phyloP scores from a whole-genome alignment of 2,797 vertebrate species.

The Thalassophryne amazonica region DNA sequence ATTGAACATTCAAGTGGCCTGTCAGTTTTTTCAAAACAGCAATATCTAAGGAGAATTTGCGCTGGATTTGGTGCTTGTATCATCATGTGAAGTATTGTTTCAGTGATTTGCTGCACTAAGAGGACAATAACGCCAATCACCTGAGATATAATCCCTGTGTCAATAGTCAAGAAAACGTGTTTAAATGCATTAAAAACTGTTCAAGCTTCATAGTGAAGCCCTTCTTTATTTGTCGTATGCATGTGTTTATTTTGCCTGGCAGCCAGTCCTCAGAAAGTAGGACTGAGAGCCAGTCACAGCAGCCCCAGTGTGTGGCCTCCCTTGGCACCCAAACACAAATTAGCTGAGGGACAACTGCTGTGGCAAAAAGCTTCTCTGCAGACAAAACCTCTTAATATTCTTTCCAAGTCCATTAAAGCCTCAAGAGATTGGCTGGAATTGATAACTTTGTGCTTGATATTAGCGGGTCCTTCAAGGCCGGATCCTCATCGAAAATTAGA shows the following conservation, averaged over 20 bases:
- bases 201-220: slow-evolving; percentile 22
- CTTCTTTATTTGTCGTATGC: slow-evolving; percentile 13
- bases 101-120: slow-evolving; percentile 17
- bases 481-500: slow-evolving; percentile 69
- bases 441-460: slow-evolving; percentile 83
- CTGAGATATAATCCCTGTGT: slow-evolving; percentile 25
- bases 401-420: slow-evolving; percentile 78
- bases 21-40: too few relatives aligned
- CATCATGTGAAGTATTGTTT: slow-evolving; percentile 6
- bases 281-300: slow-evolving; percentile 71
- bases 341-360: slow-evolving; percentile 73
- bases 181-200: slow-evolving; percentile 26
- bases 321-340: slow-evolving; percentile 77
- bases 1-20: too few relatives aligned
- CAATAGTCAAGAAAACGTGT: slow-evolving; percentile 11
- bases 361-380: slow-evolving; percentile 71
- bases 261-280: slow-evolving; percentile 64
- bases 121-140: slow-evolving; percentile 4
- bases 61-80: too few relatives aligned
- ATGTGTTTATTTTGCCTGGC: slow-evolving; percentile 53
- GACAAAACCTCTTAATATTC: slow-evolving; percentile 81
- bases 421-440: slow-evolving; percentile 76
- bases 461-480: slow-evolving; percentile 70
- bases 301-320: slow-evolving; percentile 75
- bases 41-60: too few relatives aligned